Evolutionary conservation across 2,113 vertebrate genomes (phyloP), one percentile per base, ranked within the genome.

Genomic region (Polypterus senegalus): DNA sequence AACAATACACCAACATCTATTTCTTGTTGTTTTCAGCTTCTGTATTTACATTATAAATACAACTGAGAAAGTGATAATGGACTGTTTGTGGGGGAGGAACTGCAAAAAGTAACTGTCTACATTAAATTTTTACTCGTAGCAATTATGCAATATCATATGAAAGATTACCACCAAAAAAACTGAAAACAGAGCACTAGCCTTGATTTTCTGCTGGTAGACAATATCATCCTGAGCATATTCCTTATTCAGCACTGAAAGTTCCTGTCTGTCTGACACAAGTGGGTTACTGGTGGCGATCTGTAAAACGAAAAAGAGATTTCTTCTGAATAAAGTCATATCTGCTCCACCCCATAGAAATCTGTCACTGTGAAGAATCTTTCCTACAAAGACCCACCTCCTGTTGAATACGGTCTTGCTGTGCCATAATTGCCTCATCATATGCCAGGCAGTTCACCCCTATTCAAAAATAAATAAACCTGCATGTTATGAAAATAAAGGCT

Each of bases 331-430:
- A 7, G 9, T 3, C 7, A 7, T 1, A 44, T n/a, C 54, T 11
- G n/a, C 54, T 6, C 27, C 27, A 27, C 27, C 27, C 27, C 27
- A 27, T 27, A 27, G 27, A 27, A 27, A 27, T 27, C 27, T 27
- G 27, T 27, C 27, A 27, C 27, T 27, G 27, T 27, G 2, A 27
- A 27, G 27, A 27, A 27, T 27, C 27, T 27, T 27, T 27, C 27
- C 27, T 27, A 27, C 27, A 49, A 3, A 5, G 4, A 61, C 86
- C 86, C 69, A 94, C 92, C 89, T 95, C 92, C 60, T 94, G 92
- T 74, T 95, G 92, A 78, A 94, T 95, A 69, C 91, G 84, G 75
- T 94, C 92, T 76, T 95, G 92, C 66, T 95, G 92, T 64, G 92
- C 92, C 72, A 95, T 93, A 58, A 95, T 95, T 68, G 92, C 92